Conservation (phyloP, 2,113 vertebrate species). For the Myanophis thanlyinensis region DNA sequence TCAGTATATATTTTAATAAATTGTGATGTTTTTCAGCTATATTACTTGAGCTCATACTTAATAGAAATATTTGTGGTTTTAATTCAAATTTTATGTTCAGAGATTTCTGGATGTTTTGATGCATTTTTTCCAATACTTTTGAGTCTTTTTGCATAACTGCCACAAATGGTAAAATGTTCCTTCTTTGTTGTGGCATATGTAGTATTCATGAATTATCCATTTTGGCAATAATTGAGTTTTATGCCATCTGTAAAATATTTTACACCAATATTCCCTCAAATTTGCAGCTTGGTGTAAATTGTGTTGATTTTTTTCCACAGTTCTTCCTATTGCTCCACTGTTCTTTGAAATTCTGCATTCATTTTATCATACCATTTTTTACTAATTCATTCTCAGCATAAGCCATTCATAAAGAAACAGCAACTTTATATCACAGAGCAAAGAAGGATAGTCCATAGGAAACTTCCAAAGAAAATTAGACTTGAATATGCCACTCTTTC, state of each 20-base stretch:
- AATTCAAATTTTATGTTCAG: not conserved
- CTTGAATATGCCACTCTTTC: not conserved
- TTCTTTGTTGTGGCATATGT: not conserved
- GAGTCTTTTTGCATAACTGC: not conserved
- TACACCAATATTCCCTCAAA: not conserved
- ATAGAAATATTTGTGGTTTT: not conserved
- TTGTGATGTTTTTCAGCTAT: not conserved
- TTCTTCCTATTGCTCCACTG: not conserved
- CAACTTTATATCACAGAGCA: not conserved
- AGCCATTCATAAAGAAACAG: conserved; percentile 10
- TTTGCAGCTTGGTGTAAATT: not conserved
- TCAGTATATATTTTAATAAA: not conserved
- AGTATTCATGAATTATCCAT: not conserved
- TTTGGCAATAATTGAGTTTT: not conserved
- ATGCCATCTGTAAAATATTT: not conserved
- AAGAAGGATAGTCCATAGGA: not conserved
- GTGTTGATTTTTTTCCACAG: not conserved
- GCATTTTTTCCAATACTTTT: not conserved
- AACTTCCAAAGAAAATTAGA: conserved; percentile 13
- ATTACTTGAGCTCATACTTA: not conserved
- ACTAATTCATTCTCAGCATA: not conserved
- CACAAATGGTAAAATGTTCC: not conserved
- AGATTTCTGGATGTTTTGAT: not conserved
- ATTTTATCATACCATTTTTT: conserved; percentile 14
- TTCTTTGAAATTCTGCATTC: conserved; percentile 2